Evolutionary conservation across 2,113 vertebrate genomes (phyloP), one percentile per base, ranked within the genome.

Genomic region (Phalacrocorax carbo): DNA sequence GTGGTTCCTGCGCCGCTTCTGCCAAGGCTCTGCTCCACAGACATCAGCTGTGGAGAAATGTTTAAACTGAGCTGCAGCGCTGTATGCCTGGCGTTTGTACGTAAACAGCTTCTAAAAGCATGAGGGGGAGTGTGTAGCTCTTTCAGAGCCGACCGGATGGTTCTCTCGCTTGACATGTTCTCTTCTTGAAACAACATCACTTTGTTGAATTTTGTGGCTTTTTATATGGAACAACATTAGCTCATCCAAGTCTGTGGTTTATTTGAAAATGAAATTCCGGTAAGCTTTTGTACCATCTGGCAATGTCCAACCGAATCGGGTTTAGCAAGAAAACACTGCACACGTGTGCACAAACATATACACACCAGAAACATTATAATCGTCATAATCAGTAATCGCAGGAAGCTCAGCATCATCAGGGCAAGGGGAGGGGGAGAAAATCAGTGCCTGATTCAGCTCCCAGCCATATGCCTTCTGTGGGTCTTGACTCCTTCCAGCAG

Each of bases 161-260:
- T 94, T 94, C 85, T 85, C 80, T 91, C 21, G 1, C 86, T 96
- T 86, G 93, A 97, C 94, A 91, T 93, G 78, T 93, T 96, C 96
- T 86, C 93, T 77, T 92, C 97, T 97, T 97, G 96, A 97, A 97
- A 97, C 98, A 97, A 96, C 82, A 76, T 94, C 97, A 97, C 97
- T 98, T 77, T 98, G 97, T 98, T 98, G 96, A 97, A 96, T 97
- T 98, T 96, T 97, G 97, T 96, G 98, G 98, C 95, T 98, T 97
- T 96, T 97, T 96, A 77, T 97, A 97, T 98, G 98, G 98, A 98
- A 98, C 96, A 97, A 95, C 97, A 97, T 98, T 93, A 98, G 97
- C 97, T 98, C 97, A 98, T 98, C 98, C 98, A 98, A 98, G 96
- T 70, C 94, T 98, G 98, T 98, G 98, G 98, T 98, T 98, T 98